Percentiles rank a stretch among this genome's conserved stretches.
phyloP scores from a whole-genome alignment of 2,797 vertebrate genomes.

The Lophura swinhoii region DNA sequence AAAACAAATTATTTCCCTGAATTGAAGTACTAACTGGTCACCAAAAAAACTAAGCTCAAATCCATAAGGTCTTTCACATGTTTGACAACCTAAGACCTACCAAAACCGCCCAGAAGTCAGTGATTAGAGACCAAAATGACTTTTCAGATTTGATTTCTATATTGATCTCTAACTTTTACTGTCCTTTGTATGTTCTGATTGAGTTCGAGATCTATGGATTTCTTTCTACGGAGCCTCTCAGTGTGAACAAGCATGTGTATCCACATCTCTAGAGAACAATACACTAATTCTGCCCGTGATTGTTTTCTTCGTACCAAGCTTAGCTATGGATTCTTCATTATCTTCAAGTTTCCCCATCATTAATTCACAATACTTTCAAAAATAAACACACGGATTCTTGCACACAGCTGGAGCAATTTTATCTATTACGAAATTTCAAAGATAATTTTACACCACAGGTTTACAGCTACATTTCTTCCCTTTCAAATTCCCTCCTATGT shows the following conservation, averaged over 20 bases:
- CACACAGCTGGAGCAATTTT: fast-evolving
- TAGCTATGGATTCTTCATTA: not conserved
- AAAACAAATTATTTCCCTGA: not conserved
- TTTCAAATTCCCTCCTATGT: not conserved
- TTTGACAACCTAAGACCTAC: not conserved
- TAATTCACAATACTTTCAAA: not conserved
- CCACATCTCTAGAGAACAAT: not conserved
- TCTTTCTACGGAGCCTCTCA: not conserved
- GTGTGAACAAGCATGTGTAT: not conserved
- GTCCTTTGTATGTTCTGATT: not conserved
- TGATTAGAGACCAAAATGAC: not conserved
- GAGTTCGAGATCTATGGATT: not conserved
- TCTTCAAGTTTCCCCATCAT: not conserved
- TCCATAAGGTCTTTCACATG: not conserved
- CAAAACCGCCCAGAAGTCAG: fast-evolving
- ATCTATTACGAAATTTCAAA: not conserved
- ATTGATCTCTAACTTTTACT: not conserved
- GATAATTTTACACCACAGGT: not conserved
- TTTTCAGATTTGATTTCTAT: not conserved
- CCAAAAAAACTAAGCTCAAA: not conserved
- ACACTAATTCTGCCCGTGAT: not conserved
- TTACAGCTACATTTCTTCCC: not conserved
- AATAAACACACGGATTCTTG: fast-evolving
- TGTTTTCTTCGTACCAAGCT: not conserved
- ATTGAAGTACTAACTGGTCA: not conserved